phyloP scores from a whole-genome alignment of 2,113 vertebrate genomes.

The Nerophis ophidion region DNA sequence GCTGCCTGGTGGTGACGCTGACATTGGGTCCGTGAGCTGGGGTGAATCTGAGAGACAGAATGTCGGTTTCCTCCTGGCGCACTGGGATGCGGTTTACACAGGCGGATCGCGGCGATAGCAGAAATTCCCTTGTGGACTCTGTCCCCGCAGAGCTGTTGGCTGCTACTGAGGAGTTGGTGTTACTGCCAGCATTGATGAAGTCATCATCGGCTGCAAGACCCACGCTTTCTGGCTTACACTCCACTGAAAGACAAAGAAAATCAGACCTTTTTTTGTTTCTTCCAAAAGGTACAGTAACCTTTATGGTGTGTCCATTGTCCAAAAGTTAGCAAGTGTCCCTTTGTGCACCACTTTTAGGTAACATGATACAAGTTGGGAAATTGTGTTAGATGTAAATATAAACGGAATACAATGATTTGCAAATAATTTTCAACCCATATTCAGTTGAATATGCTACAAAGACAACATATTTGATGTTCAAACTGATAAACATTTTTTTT shows the following conservation, averaged over 20 bases:
- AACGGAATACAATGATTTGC: no score
- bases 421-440: no score
- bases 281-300: no score
- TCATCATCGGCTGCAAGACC: constrained; percentile 52
- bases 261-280: background rate
- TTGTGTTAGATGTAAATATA: no score
- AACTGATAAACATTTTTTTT: no score
- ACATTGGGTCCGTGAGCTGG: constrained; percentile 67
- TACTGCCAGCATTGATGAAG: constrained; percentile 40
- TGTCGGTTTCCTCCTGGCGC: constrained; percentile 80
- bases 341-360: no score
- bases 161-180: constrained; percentile 15
- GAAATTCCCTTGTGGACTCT: background rate
- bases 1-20: constrained; percentile 57
- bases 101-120: constrained; percentile 19
- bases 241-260: constrained; percentile 49
- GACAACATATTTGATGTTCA: no score
- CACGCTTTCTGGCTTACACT: constrained; percentile 64
- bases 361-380: no score
- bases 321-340: no score
- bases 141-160: constrained; percentile 21
- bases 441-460: no score
- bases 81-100: constrained; percentile 78
- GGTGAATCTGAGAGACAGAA: constrained; percentile 80
- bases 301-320: no score